Evolutionary conservation across 35 echinoderm and acorn worm genomes (phyloP).

Genomic region (Anneissia japonica): DNA sequence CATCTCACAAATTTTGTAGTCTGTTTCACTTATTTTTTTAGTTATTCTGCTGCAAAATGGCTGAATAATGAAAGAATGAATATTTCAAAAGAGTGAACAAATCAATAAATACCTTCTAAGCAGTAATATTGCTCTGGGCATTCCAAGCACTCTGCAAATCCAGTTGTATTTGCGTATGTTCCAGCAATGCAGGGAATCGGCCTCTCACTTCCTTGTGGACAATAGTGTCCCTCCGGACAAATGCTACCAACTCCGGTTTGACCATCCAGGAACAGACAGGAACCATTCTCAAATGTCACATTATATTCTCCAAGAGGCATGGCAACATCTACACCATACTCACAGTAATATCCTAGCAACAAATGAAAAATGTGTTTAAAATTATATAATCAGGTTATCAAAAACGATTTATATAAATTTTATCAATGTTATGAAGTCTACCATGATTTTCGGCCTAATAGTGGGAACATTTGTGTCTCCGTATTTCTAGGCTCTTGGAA

Average conservation of each 20-base stretch:
- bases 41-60: no score
- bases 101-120: constrained; percentile 49
- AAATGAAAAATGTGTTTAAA: no score
- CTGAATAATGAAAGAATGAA: no score
- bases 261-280: constrained; percentile 59
- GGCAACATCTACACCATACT: constrained; percentile 80
- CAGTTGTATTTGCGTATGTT: constrained; percentile 69
- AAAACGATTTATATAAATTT: no score
- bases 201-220: constrained; percentile 59
- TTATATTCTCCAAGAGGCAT: constrained; percentile 71
- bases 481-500: no score
- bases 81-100: no score
- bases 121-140: constrained; percentile 92
- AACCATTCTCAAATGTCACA: constrained; percentile 51
- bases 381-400: no score
- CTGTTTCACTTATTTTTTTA: no score
- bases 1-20: no score
- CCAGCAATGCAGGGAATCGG: constrained; percentile 57
- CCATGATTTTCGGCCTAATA: no score
- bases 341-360: constrained; percentile 80
- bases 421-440: no score
- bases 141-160: constrained; percentile 55
- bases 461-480: no score
- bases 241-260: constrained; percentile 80
- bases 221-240: constrained; percentile 84